A percentile compares a stretch with the other conserved stretches of the same genome.
Conservation (phyloP, 2,888 invertebrate species). For the Mayetiola destructor region DNA sequence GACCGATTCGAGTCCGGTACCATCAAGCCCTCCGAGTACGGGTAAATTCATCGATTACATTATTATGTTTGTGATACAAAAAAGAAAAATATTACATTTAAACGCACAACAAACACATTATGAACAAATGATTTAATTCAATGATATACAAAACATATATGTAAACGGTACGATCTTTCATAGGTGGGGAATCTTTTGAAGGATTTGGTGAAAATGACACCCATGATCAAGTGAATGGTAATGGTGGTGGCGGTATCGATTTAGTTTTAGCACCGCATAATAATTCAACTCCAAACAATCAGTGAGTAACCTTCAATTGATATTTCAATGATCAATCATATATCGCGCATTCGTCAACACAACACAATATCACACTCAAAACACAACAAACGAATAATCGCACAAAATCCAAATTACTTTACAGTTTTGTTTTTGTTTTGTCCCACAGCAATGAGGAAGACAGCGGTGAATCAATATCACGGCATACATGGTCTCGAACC, state of each 20-base stretch:
- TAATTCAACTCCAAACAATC: constrained; percentile 24
- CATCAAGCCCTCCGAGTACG: constrained; percentile 34
- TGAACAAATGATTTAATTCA: too few species aligned
- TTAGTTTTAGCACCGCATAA: constrained; percentile 33
- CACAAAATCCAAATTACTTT: neutral
- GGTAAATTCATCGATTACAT: constrained; percentile 21
- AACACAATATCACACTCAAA: neutral
- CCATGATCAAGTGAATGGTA: constrained; percentile 23
- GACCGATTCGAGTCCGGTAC: constrained; percentile 32
- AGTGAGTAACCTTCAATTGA: neutral
- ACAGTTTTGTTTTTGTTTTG: constrained; percentile 14
- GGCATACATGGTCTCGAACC: constrained; percentile 74
- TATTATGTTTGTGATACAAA: too few species aligned
- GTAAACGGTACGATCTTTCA: neutral
- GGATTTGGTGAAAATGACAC: constrained; percentile 55
- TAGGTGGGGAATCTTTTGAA: constrained; percentile 69
- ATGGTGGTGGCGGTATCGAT: constrained; percentile 29
- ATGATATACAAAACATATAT: too few species aligned
- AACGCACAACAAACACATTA: too few species aligned
- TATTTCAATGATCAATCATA: neutral
- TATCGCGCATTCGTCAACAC: too few species aligned
- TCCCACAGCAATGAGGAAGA: constrained; percentile 44
- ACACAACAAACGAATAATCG: neutral
- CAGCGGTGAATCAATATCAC: constrained; percentile 40
- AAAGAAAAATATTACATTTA: too few species aligned